phyloP scores from a whole-genome alignment of 2,113 vertebrate species.

The Sinocyclocheilus maitianheensis region DNA sequence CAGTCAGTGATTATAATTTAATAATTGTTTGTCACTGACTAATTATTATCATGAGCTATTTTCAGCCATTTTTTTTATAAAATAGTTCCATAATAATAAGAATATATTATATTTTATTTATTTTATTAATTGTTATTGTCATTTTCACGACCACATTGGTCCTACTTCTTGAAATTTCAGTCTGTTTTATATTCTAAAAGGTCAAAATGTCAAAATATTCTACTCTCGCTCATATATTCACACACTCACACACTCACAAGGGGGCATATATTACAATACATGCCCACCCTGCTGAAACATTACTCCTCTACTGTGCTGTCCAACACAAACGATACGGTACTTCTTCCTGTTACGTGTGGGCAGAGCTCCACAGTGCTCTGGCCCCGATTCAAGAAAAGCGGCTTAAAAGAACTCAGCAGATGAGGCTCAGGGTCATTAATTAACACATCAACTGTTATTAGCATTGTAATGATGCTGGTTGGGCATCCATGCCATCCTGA shows the following conservation, averaged over 20 bases:
- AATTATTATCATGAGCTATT: background rate
- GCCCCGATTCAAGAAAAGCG: slow-evolving; percentile 7
- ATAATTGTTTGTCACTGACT: background rate
- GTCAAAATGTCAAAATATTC: slow-evolving; percentile 5
- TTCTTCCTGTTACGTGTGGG: background rate
- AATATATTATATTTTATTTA: background rate
- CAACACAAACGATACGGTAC: background rate
- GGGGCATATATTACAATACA: background rate
- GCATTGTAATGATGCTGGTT: slow-evolving; percentile 11
- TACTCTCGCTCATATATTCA: background rate
- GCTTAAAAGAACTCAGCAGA: slow-evolving; percentile 32
- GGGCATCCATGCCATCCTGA: slow-evolving; percentile 14
- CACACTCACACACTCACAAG: background rate
- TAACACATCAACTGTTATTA: slow-evolving; percentile 27
- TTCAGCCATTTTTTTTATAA: background rate
- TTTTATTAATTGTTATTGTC: background rate
- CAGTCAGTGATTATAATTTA: background rate
- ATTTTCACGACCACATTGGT: background rate
- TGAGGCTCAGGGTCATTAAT: slow-evolving; percentile 20
- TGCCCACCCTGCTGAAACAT: background rate
- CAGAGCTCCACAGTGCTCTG: background rate
- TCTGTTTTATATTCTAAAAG: background rate
- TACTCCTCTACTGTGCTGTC: background rate
- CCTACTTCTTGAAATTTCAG: background rate
- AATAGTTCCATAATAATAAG: background rate